phyloP scores from a whole-genome alignment of 2,797 vertebrate genomes.

The Melopsittacus undulatus region DNA sequence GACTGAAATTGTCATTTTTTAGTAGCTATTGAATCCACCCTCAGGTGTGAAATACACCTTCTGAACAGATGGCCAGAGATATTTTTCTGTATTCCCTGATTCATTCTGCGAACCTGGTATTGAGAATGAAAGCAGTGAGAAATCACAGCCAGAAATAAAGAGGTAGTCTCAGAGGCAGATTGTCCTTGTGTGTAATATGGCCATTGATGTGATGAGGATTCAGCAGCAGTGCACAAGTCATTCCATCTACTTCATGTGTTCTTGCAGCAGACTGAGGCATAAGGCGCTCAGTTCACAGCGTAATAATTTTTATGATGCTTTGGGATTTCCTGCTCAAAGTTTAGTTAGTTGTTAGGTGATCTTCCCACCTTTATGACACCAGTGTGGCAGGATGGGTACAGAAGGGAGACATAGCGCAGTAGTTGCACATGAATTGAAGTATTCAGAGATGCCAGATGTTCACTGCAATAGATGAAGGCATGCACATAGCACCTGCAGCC shows the following conservation, averaged over 20 bases:
- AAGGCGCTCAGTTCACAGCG: neutral
- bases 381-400: neutral
- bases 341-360: neutral
- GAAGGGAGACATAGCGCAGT: neutral
- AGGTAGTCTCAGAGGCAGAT: neutral
- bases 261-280: neutral
- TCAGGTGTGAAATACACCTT: neutral
- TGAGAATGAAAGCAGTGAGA: conserved; percentile 11
- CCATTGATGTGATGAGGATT: neutral
- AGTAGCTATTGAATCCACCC: neutral
- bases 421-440: neutral
- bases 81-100: conserved; percentile 1
- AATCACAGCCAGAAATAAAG: neutral
- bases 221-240: rapidly evolving
- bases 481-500: neutral
- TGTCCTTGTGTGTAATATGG: neutral
- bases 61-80: neutral
- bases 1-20: neutral
- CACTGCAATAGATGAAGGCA: neutral
- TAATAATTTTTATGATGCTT: neutral
- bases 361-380: neutral
- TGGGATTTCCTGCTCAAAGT: neutral
- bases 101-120: neutral
- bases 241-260: neutral
- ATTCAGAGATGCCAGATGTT: neutral